phyloP scores from a whole-genome alignment of 2,113 vertebrate species.

The Malaclemys terrapin region DNA sequence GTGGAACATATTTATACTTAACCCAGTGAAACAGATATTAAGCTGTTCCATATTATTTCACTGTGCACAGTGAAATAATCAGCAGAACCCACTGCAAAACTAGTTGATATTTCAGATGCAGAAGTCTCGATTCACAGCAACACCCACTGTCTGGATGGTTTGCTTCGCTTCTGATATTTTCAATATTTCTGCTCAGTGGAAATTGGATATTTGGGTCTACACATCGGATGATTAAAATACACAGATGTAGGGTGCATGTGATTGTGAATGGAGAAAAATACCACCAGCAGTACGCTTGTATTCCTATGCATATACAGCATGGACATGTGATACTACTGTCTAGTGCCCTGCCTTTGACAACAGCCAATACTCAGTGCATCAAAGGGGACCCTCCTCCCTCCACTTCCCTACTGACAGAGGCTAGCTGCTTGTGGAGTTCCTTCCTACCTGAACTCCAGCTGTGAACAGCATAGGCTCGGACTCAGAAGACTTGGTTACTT shows the following conservation, averaged over 20 bases:
- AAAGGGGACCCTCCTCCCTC: background rate
- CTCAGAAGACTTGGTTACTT: background rate
- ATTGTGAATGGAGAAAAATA: background rate
- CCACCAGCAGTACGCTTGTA: background rate
- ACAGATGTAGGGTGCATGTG: background rate
- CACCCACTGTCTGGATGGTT: background rate
- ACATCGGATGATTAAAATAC: fast-evolving
- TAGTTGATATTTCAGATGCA: background rate
- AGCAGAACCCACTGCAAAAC: background rate
- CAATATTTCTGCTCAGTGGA: background rate
- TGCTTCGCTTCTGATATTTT: background rate
- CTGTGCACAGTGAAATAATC: background rate
- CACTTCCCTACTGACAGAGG: too few relatives aligned
- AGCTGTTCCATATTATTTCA: slow-evolving; percentile 67
- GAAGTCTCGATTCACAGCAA: background rate
- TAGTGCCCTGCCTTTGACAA: background rate
- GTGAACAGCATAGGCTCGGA: background rate
- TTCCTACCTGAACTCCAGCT: background rate
- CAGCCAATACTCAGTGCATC: background rate
- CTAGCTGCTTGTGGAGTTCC: background rate
- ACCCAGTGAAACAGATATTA: background rate
- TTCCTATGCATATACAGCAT: too few relatives aligned
- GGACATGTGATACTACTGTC: background rate
- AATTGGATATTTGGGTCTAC: background rate
- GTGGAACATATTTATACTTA: slow-evolving; percentile 64